These are phyloP conservation scores for Scaptomyza cyrtandrae DNA, from an alignment of 2,888 invertebrate species.

Conservation along the genomic window DNA sequence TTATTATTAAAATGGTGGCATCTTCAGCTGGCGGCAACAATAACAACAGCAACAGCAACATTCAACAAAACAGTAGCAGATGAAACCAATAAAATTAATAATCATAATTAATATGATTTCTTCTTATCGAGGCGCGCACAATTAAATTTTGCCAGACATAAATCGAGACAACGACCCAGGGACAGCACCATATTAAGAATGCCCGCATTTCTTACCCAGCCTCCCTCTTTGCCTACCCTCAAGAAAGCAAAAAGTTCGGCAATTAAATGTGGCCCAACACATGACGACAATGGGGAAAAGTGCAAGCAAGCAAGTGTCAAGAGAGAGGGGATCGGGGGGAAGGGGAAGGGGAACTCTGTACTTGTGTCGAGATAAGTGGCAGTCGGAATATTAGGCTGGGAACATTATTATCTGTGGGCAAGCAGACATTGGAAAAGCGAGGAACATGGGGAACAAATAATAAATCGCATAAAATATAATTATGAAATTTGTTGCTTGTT, in stretches of 20 bases:
- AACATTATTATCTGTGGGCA: conserved; percentile 75
- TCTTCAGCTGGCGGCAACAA: conserved; percentile 14
- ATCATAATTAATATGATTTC: conserved; percentile 77
- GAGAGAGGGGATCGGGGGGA: too few relatives aligned
- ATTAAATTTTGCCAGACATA: conserved; percentile 65
- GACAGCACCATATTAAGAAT: conserved; percentile 50
- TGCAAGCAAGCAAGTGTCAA: conserved; percentile 18
- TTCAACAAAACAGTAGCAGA: conserved; percentile 43
- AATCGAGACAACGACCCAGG: conserved; percentile 46
- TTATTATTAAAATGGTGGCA: conserved; percentile 8
- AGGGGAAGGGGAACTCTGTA: not conserved
- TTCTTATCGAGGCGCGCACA: conserved; percentile 67
- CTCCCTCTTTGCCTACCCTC: not conserved
- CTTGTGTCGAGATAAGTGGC: conserved; percentile 51
- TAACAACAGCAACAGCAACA: not conserved
- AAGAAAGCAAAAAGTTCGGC: conserved; percentile 64
- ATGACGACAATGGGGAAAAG: conserved; percentile 62
- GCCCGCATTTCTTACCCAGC: conserved; percentile 61
- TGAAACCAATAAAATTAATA: conserved; percentile 73
- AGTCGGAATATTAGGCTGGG: conserved; percentile 26
- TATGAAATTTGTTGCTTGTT: conserved; percentile 78
- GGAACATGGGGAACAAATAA: conserved; percentile 77
- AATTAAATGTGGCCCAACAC: conserved; percentile 75
- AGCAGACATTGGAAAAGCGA: too few relatives aligned
- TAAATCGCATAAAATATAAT: conserved; percentile 83